Conservation (phyloP, 1,140 invertebrate genomes). For the Cyclina sinensis region DNA sequence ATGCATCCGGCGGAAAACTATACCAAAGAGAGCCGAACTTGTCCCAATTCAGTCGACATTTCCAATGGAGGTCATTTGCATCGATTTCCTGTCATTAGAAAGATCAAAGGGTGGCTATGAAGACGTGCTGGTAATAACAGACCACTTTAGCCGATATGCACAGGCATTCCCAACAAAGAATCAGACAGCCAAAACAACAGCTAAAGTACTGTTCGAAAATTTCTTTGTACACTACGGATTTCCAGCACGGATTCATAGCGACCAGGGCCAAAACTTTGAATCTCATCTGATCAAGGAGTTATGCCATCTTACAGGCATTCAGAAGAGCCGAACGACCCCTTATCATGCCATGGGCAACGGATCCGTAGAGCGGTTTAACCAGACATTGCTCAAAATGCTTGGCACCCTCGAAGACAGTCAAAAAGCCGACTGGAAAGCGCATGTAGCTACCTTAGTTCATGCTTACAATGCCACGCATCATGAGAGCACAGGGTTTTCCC, state of each 20-base stretch:
- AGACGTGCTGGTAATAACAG: conserved; percentile 17
- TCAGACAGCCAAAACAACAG: conserved; percentile 21
- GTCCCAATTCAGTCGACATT: background rate
- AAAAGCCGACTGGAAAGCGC: too few species aligned
- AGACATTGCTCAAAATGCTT: conserved; percentile 41
- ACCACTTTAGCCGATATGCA: conserved; percentile 33
- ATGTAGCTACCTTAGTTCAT: too few species aligned
- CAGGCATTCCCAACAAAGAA: background rate
- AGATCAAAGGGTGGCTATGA: conserved; percentile 28
- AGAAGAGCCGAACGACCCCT: conserved; percentile 41
- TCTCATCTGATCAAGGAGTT: conserved; percentile 61
- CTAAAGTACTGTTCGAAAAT: conserved; percentile 25
- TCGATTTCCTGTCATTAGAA: conserved; percentile 1
- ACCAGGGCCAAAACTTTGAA: conserved; percentile 64
- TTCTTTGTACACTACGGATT: conserved; percentile 33
- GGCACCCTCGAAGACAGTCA: conserved; percentile 55
- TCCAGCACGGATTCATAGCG: conserved; percentile 48
- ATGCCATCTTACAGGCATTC: conserved; percentile 57
- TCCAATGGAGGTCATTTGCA: conserved; percentile 9
- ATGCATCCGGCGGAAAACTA: background rate
- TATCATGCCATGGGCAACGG: conserved; percentile 54
- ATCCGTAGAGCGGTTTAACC: background rate
- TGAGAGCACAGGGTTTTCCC: conserved; percentile 62
- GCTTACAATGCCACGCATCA: conserved; percentile 69
- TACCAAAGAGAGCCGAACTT: background rate